phyloP scores from a whole-genome alignment of 2,797 vertebrate species.

The Poeciliopsis presidionis region DNA sequence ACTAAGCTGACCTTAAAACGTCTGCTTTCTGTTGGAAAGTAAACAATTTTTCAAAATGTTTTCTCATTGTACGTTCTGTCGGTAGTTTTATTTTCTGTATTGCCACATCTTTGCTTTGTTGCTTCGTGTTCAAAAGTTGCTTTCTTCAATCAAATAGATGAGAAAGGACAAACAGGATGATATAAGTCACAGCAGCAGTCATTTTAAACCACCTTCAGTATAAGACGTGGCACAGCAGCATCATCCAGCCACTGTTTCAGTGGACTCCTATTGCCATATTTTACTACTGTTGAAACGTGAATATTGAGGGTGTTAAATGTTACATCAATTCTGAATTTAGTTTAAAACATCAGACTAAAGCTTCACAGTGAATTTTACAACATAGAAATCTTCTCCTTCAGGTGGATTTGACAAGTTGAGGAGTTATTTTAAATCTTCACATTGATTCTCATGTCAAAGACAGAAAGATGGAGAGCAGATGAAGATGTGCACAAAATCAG shows the following conservation, averaged over 20 bases:
- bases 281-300: not conserved
- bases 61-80: not conserved
- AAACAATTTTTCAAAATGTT: not conserved
- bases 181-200: not conserved
- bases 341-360: not conserved
- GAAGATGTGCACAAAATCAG: not conserved
- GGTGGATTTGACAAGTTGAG: not conserved
- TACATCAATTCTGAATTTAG: not conserved
- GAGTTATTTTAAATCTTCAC: not conserved
- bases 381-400: not conserved
- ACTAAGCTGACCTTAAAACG: not conserved
- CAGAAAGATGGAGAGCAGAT: not conserved
- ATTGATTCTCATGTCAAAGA: not conserved
- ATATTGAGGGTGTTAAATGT: not conserved
- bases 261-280: not conserved
- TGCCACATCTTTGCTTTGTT: not conserved
- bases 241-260: not conserved
- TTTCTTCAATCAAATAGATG: not conserved
- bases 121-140: not conserved
- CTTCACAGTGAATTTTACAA: not conserved
- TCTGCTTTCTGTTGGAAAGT: not conserved
- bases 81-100: not conserved
- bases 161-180: not conserved
- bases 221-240: constrained; percentile 1
- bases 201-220: not conserved